Evolutionary conservation across 2,797 vertebrate species (phyloP).

Genomic region (Cyclura pinguis): DNA sequence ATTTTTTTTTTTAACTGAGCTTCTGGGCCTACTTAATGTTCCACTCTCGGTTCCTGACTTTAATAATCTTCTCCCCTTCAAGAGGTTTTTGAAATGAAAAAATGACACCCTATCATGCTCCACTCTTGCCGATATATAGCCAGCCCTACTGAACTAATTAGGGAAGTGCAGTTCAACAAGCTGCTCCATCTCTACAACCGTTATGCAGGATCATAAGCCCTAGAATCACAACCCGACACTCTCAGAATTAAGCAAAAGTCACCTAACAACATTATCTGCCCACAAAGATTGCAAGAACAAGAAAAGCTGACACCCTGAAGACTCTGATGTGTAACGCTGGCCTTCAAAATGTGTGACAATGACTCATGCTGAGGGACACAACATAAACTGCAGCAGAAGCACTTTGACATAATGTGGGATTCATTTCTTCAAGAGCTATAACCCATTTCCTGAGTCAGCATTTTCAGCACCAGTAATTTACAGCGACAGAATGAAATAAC

Average conservation of each 20-base stretch:
- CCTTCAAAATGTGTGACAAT: constrained; percentile 73
- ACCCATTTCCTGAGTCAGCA: constrained; percentile 81
- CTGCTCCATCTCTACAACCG: not conserved
- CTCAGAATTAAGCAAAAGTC: constrained; percentile 28
- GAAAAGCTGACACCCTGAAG: constrained; percentile 70
- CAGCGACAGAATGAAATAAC: constrained; percentile 73
- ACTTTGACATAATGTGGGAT: constrained; percentile 73
- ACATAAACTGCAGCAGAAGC: constrained; percentile 75
- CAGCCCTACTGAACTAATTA: constrained; percentile 10
- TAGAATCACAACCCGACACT: not conserved
- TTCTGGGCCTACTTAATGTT: constrained; percentile 10
- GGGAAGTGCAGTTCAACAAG: not conserved
- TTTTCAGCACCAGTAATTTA: constrained; percentile 77
- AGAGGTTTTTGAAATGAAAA: constrained; percentile 27
- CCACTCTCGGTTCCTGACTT: not conserved
- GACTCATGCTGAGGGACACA: constrained; percentile 77
- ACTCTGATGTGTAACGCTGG: constrained; percentile 56
- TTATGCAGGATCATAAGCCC: not conserved
- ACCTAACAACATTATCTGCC: constrained; percentile 55
- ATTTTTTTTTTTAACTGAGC: not conserved
- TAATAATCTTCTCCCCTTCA: constrained; percentile 25
- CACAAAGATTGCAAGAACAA: constrained; percentile 74
- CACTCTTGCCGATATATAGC: constrained; percentile 8
- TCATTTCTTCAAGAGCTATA: constrained; percentile 76
- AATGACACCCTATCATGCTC: not conserved